Evolutionary conservation across 2,113 vertebrate species (phyloP), one percentile per base, ranked within the genome.

Genomic region (Chelonoidis abingdonii): DNA sequence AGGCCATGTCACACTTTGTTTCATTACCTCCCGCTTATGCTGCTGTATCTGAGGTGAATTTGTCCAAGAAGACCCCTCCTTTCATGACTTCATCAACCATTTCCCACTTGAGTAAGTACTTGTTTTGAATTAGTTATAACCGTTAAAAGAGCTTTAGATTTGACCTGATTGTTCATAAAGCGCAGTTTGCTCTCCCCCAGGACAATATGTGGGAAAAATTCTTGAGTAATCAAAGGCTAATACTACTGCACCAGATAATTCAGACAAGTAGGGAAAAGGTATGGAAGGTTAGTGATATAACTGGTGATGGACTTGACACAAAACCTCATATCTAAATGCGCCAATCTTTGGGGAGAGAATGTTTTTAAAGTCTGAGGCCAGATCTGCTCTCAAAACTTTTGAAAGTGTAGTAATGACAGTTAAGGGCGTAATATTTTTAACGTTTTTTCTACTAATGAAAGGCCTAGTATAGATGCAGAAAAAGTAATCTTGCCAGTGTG

Each of bases 81-180:
- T 97, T 98, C 97, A 98, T 98, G 98, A 99, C 98, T 98, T 97
- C 98, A 97, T 97, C 99, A 98, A 95, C 98, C 98, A 96, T 98
- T 98, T 97, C 98, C 98, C 98, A 97, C 97, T 98, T 98, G 98
- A 99, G 99, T 99, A 99, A 99, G 99, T 99, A 99, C 98, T 97
- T 95, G 94, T 88, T 95, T 90, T 92, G 84, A 94, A 95, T 92
- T 65, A 95, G 93, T 96, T 82, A 87, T 1, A 1, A 97, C 86
- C 86, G 93, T 47, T 94, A 38, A 87, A 86, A 94, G 38, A 96
- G 47, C 84, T 79, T 80, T 88, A 88, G 80, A 62, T 92, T 93
- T 86, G 83, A 95, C 59, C 81, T 83, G 24, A 31, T n/a, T 19
- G 0, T 38, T 90, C 56, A 14, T 59, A 97, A 90, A 89, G 69